Base-by-base conservation (phyloP, 2,888 invertebrate genomes). In the Eristalis tenax region DNA sequence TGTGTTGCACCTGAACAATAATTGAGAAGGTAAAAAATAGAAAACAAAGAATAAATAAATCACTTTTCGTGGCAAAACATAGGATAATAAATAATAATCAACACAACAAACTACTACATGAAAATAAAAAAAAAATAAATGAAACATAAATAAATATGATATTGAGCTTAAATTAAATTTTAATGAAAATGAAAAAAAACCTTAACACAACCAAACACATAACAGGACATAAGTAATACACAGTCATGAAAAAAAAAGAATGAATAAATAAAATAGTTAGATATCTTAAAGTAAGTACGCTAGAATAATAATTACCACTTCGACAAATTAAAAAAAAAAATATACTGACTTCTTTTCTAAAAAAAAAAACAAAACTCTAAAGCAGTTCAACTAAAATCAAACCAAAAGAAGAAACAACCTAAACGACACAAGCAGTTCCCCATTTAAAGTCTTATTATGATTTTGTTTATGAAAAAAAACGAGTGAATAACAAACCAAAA, bases 161-260 rank as follows among this genome's bases (percentile, higher is more conserved):
- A 85, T 77, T 81, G 85, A 85, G 85, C 85, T 85, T 85, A 77
- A 85, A 81, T 43, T 64, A 81, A 81, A 76, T 69, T 64, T 66
- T 50, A 75, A 84, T 50, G 32, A 28, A 75, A 32, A 32, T 32
- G 10, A 32, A 69, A 66, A 61, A 23, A 3, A 56, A 64, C 43
- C 32, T 61, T 38, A 71, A 80, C 80, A 85, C 11, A 73, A 35
- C 68, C 70, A 4, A 22, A 74, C 63, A 71, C 56, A 59, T 69
- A 66, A 68, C 64, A 32, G 68, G 40, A 81, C 26, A 71, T 65
- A 84, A 75, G 65, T 64, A 78, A 68, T 57, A 68, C 40, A 75
- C 65, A 68, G 76, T 80, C n/a, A 22, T 77, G 73, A 80, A 59
- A 18, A 22, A 59, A 35, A 8, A 35, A 38, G 13, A 38, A 38